Evolutionary conservation across 2,113 vertebrate species (phyloP), one percentile per base, ranked within the genome.

Genomic region (Anolis sagrei): DNA sequence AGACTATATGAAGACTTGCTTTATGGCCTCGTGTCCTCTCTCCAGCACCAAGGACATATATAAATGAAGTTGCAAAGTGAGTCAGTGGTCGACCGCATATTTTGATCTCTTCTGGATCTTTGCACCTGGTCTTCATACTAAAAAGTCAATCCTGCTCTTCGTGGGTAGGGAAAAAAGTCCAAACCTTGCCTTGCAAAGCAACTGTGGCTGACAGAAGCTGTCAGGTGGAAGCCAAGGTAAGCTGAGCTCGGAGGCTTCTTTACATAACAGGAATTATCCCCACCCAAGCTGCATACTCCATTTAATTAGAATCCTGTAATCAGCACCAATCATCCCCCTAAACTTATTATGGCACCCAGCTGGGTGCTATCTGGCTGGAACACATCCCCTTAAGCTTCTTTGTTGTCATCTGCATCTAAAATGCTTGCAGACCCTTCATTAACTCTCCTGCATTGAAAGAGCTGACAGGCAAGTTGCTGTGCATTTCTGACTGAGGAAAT

Each of bases 311-410:
- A 89, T 88, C 85, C 91, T 76, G 13, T 91, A 93, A 91, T 70
- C 32, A 75, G 90, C 89, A 90, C 89, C 87, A 89, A 94, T 94
- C 75, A 68, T 84, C 86, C 93, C 91, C 93, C 14, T 85, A 91
- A 90, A 91, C 93, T 94, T 91, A 82, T 93, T 91, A 91, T 87
- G 90, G 92, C 64, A 68, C 93, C 90, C 92, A 94, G 93, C 93
- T 93, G 92, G 91, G 91, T 90, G 91, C 93, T 93, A 92, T 91
- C 91, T 91, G 93, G 92, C 91, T 89, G 87, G 92, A 51, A 66
- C 44, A n/a, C 44, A 48, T 11, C 48, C 25, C 25, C 23, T 10
- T 74, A 62, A 25, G 25, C 74, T 36, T 23, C 7, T 19, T 32
- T 69, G 54, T 54, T 54, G 49, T 29, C 44, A 29, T 48, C 69